Evolutionary conservation across 2,113 vertebrate genomes (phyloP), one percentile per base, ranked within the genome.

Genomic region (Chlamydotis undulata): DNA sequence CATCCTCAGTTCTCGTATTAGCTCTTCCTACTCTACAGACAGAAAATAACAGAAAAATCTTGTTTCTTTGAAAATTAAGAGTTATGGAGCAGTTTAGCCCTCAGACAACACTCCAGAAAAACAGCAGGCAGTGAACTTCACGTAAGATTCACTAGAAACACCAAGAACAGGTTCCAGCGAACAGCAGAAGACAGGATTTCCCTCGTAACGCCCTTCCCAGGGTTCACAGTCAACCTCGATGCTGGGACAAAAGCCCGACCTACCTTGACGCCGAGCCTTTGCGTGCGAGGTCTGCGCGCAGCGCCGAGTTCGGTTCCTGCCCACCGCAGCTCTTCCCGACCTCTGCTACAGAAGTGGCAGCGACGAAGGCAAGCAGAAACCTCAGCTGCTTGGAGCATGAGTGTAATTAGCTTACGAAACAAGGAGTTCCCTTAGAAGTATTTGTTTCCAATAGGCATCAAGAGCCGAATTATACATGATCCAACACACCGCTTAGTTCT

Each of bases 111-210:
- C 25, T 59, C 47, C 68, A 26, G 26, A 52, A 18, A 35, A 71
- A 4, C n/a, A 28, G 4, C 2, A n/a, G 2, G 5, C 22, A 19
- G 12, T 10, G 45, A 70, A 69, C 45, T 0, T 16, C 31, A 56
- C 35, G 4, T 0, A 26, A 16, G 24, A 56, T 7, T 25, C 71
- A 11, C 43, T 7, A 19, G 8, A 7, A 68, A 35, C 68, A 19
- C 2, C 56, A 63, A 28, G 9, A 64, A 4, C 7, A 7, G 37
- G 41, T 3, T 43, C n/a, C 41, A 55, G 7, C 2, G 2, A 35
- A 8, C 23, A 84, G 74, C 31, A 56, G 3, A 31, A 43, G 26
- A 2, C 1, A 55, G 4, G 6, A 24, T 12, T 49, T n/a, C 26
- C 59, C 23, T 12, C 4, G 3, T 4, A 31, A 7, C 10, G 18